Evolutionary conservation across 2,113 vertebrate species (phyloP), one percentile per base, ranked within the genome.

Genomic region (Centrocercus urophasianus): DNA sequence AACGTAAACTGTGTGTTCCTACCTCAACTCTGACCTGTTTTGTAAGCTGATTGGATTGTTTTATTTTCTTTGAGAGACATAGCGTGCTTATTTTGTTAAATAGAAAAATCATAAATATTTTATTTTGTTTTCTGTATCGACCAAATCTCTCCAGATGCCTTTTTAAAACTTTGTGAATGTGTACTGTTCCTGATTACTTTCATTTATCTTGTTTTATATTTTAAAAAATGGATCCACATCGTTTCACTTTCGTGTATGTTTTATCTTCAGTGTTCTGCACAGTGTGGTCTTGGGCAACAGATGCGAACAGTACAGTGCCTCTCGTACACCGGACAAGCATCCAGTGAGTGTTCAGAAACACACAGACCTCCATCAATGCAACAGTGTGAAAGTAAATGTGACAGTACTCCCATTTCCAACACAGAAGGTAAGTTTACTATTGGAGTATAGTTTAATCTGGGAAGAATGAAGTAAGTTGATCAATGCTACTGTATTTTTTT

Each of bases 331-430:
- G 99, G 99, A 59, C 99, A 99, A 97, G 98, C 98, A 25, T 99
- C 99, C n/a, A 97, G 80, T 8, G 99, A 99, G 47, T 99, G 99
- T 91, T 85, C 98, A 42, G 99, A 99, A 95, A 94, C 98, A 54
- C 97, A 98, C 75, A 98, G 98, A 34, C 99, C 99, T 89, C 95
- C 98, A 84, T 98, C 97, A 82, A 99, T 99, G 98, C 99, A 99
- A 96, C 99, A 99, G 97, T 99, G 99, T 93, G 99, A 99, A 97
- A 99, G 99, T 97, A 99, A 99, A 98, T 99, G 99, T 96, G 99
- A 99, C 75, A 98, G 98, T 95, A 98, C 98, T 63, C 99, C 99
- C 47, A 98, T 99, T 97, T 97, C 98, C 91, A 99, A 97, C 57
- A 98, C 98, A 47, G 99, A 99, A 97, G 99, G 99, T 99, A 96